These are phyloP conservation scores for Zaprionus davidi DNA, from an alignment of 1,140 invertebrate species.

Conservation along the genomic window DNA sequence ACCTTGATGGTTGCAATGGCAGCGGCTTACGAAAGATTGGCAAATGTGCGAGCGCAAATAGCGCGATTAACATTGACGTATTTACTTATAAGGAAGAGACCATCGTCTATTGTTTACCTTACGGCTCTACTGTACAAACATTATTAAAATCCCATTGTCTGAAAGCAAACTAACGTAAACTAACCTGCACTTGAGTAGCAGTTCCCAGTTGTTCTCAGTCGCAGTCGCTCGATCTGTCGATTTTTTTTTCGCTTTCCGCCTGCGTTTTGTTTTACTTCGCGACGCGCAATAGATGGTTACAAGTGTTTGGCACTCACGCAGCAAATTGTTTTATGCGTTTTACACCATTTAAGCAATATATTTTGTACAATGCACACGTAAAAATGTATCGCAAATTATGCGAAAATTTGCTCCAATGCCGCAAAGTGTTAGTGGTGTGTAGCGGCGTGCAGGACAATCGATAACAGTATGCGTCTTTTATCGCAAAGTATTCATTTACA, in stretches of 20 bases:
- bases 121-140: conserved; percentile 19
- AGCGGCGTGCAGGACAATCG: conserved; percentile 60
- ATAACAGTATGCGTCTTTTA: conserved; percentile 54
- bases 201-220: conserved; percentile 31
- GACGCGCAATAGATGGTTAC: conserved; percentile 26
- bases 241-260: conserved; percentile 10
- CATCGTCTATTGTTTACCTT: conserved; percentile 44
- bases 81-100: conserved; percentile 60
- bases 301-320: conserved; percentile 36
- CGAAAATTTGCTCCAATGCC: conserved; percentile 67
- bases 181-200: conserved; percentile 54
- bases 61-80: conserved; percentile 81
- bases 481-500: conserved; percentile 19
- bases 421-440: conserved; percentile 68
- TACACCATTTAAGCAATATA: conserved; percentile 48
- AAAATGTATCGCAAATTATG: conserved; percentile 45
- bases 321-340: conserved; percentile 33
- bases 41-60: conserved; percentile 75
- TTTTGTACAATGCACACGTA: conserved; percentile 45
- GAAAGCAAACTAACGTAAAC: conserved; percentile 35
- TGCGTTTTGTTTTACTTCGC: conserved; percentile 8
- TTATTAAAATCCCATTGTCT: conserved; percentile 37
- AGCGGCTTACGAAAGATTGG: conserved; percentile 69
- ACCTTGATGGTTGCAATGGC: conserved; percentile 58
- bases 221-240: conserved; percentile 24